These are phyloP conservation scores for Agrypnus murinus DNA, from an alignment of 2,888 invertebrate species.

Conservation along the genomic window DNA sequence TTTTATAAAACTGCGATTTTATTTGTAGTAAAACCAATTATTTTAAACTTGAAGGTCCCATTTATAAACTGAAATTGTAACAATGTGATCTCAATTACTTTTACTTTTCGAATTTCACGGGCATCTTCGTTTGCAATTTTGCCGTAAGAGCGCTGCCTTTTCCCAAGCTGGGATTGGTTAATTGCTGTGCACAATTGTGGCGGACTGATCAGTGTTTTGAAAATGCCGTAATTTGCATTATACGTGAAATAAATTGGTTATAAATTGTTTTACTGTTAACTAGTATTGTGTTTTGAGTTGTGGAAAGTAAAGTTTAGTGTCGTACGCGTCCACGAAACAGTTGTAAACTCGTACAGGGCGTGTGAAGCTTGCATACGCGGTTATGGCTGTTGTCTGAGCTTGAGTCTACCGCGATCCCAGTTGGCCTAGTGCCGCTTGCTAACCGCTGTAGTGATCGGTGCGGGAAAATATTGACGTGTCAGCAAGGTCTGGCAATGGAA, in stretches of 20 bases:
- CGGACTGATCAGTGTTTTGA: slow-evolving; percentile 67
- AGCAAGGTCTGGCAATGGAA: slow-evolving; percentile 37
- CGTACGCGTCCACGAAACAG: neutral
- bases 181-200: slow-evolving; percentile 64
- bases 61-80: no score
- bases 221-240: slow-evolving; percentile 63
- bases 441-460: slow-evolving; percentile 53
- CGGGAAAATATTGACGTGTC: slow-evolving; percentile 60
- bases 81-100: slow-evolving; percentile 8
- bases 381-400: slow-evolving; percentile 65
- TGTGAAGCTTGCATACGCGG: slow-evolving; percentile 54
- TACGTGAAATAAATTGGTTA: slow-evolving; percentile 34
- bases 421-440: slow-evolving; percentile 53
- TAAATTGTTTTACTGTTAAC: slow-evolving; percentile 1
- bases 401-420: slow-evolving; percentile 50
- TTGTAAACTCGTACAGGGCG: slow-evolving; percentile 41
- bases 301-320: slow-evolving; percentile 24
- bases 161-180: slow-evolving; percentile 63
- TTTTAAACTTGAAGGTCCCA: no score
- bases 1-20: no score
- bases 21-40: no score
- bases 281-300: slow-evolving; percentile 14
- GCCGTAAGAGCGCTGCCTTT: slow-evolving; percentile 48
- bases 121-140: slow-evolving; percentile 30
- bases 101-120: slow-evolving; percentile 39